These are phyloP conservation scores for Leptoteleia sp. DNA, from an alignment of 1,140 invertebrate species.

Conservation along the genomic window DNA sequence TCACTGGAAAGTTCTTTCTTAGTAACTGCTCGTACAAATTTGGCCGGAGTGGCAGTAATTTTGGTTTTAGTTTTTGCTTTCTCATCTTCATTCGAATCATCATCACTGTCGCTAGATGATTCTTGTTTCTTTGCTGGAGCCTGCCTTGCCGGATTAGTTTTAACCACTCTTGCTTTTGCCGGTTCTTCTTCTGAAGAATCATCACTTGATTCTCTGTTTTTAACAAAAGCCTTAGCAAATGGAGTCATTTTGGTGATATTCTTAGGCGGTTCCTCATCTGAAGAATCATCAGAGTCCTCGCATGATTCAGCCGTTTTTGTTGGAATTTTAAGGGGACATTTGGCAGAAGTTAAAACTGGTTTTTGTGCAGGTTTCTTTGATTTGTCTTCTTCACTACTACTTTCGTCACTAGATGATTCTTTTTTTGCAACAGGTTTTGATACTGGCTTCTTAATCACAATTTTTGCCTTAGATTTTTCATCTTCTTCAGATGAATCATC, in stretches of 20 bases:
- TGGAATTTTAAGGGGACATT: too few species aligned
- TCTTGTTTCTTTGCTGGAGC: conserved; percentile 46
- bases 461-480: conserved; percentile 65
- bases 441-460: conserved; percentile 8
- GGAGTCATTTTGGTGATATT: conserved; percentile 20
- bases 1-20: conserved; percentile 67
- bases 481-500: too few species aligned
- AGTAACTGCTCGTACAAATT: not conserved
- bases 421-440: conserved; percentile 56
- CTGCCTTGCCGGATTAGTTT: too few species aligned
- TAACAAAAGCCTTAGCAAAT: conserved; percentile 7
- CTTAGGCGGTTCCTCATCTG: conserved; percentile 66
- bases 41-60: not conserved
- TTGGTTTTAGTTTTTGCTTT: conserved; percentile 19
- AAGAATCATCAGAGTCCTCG: conserved; percentile 68
- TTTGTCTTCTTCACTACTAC: conserved; percentile 66
- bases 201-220: conserved; percentile 61
- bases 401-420: conserved; percentile 69
- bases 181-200: conserved; percentile 53
- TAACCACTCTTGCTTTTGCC: too few species aligned
- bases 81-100: conserved; percentile 50
- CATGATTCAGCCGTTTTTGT: conserved; percentile 56
- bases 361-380: conserved; percentile 4
- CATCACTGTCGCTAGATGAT: conserved; percentile 49
- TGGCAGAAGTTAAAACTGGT: too few species aligned